These are phyloP conservation scores for Trogon melanurus DNA, from an alignment of 2,113 vertebrate genomes.

Conservation along the genomic window DNA sequence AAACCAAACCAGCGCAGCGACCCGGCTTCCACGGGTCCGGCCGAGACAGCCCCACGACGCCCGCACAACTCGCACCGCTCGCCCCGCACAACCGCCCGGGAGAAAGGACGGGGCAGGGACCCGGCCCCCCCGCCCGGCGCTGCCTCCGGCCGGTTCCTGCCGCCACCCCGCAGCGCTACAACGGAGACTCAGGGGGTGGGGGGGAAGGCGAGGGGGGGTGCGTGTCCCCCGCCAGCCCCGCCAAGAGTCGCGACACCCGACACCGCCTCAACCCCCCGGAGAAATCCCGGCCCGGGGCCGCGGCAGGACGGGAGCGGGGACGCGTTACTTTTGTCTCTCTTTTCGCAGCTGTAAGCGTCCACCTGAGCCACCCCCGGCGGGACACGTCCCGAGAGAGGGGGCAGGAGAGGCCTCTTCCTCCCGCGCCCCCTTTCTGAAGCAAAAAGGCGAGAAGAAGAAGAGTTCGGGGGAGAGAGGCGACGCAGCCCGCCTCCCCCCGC, in stretches of 20 bases:
- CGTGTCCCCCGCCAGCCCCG: neutral
- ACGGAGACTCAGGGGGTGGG: neutral
- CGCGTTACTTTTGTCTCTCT: constrained; percentile 26
- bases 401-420: neutral
- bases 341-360: neutral
- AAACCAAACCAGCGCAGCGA: neutral
- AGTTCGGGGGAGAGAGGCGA: neutral
- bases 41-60: neutral
- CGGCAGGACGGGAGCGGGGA: neutral
- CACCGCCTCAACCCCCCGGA: neutral
- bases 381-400: neutral
- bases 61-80: neutral
- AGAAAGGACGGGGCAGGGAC: neutral
- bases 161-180: neutral
- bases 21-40: neutral
- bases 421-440: neutral
- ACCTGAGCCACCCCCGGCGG: neutral
- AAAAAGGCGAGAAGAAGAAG: neutral
- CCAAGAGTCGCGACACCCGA: constrained; percentile 45
- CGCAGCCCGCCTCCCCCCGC: neutral
- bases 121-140: neutral
- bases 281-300: neutral
- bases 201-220: neutral
- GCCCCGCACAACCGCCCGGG: neutral
- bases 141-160: neutral